Evolutionary conservation across 2,113 vertebrate species (phyloP).

Genomic region (Pluvianellus socialis): DNA sequence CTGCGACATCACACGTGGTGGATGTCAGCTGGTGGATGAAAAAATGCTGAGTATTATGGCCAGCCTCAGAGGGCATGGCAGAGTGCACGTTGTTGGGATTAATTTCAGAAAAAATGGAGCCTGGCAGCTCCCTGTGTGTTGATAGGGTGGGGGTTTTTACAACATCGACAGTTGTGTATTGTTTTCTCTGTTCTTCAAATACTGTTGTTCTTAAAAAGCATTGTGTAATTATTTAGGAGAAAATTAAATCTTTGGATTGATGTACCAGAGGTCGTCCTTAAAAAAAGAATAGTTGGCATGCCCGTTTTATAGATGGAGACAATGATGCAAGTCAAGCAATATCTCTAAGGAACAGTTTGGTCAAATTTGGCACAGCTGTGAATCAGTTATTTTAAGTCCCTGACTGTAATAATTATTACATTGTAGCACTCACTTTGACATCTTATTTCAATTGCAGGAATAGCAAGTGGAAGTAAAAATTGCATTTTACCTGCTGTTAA

Average conservation of each 20-base stretch:
- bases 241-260: not conserved
- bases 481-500: not conserved
- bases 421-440: not conserved
- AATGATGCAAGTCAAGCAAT: not conserved
- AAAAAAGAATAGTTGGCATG: not conserved
- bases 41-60: not conserved
- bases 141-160: not conserved
- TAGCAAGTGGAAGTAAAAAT: not conserved
- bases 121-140: not conserved
- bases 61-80: not conserved
- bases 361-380: not conserved
- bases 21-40: not conserved
- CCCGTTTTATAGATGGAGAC: not conserved
- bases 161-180: not conserved
- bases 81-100: not conserved
- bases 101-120: not conserved
- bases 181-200: not conserved
- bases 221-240: not conserved
- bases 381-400: not conserved
- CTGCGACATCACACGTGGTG: accelerated
- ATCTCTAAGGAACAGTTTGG: not conserved
- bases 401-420: not conserved
- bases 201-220: not conserved
- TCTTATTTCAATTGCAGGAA: not conserved
- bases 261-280: not conserved